phyloP scores from a whole-genome alignment of 2,113 vertebrate genomes.

The Haemorhous mexicanus region DNA sequence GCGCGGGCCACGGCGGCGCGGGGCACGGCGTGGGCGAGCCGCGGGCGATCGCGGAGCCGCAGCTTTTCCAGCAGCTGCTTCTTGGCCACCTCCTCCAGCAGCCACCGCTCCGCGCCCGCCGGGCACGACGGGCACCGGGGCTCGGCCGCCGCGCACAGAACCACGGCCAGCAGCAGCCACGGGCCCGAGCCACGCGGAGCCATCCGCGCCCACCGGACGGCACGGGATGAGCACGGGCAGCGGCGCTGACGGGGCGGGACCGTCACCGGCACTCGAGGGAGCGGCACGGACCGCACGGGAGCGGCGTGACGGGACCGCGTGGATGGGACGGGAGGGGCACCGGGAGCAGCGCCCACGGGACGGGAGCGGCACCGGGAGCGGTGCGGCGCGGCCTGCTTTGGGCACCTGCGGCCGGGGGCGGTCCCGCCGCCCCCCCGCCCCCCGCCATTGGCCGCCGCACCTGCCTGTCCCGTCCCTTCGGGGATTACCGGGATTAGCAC shows the following conservation, averaged over 20 bases:
- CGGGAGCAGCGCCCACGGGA: not conserved
- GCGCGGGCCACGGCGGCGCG: conserved; percentile 79
- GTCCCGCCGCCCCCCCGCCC: not conserved
- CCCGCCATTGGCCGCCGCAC: conserved; percentile 28
- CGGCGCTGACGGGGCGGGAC: not conserved
- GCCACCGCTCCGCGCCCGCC: conserved; percentile 70
- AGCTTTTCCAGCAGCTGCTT: conserved; percentile 87
- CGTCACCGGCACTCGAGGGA: not conserved
- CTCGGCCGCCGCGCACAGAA: not conserved
- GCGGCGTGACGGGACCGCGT: not conserved
- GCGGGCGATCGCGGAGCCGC: conserved; percentile 85
- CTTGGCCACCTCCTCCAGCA: conserved; percentile 84
- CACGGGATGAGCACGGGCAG: not conserved
- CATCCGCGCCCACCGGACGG: not conserved
- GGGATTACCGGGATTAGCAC: conserved; percentile 26
- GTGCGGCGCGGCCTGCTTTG: not conserved
- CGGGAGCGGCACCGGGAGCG: not conserved
- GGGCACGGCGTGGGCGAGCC: conserved; percentile 80
- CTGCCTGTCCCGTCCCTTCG: not conserved
- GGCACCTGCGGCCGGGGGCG: conserved; percentile 43
- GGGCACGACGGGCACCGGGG: conserved; percentile 72
- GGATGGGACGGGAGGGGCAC: not conserved
- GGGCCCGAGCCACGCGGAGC: not conserved
- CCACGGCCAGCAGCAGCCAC: not conserved
- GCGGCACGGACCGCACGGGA: not conserved